Base-by-base conservation (phyloP, 2,797 vertebrate genomes). In the Lerista edwardsae region DNA sequence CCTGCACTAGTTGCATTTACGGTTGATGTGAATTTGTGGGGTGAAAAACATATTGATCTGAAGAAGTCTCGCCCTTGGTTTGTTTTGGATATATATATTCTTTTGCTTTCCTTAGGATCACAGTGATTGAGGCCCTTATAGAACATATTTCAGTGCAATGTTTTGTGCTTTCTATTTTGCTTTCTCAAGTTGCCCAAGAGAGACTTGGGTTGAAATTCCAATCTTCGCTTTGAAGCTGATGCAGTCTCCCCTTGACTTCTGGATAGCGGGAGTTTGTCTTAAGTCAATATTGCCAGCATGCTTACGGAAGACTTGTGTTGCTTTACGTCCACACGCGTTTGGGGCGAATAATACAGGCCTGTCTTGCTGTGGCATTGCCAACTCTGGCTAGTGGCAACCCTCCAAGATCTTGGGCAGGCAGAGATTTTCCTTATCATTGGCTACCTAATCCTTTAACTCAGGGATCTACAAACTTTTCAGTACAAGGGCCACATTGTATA, bases 1-100 rank as follows among this genome's bases (percentile, higher is more conserved):
- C 62, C 14, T 41, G 57, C 51, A 25, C 17, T 14, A n/a, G 47
- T 71, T 47, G 39, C 14, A 67, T 15, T 7, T 73, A 44, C 25
- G 74, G 47, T 25, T 67, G 31, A 65, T 77, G 31, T 72, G 51
- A 51, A 47, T 84, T 21, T 47, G n/a, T 57, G 55, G 25, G 65
- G 23, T 44, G 47, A 47, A 67, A 65, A 51, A 27, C n/a, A 71
- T 72, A 88, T 81, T 69, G 82, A 65, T 82, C 41, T 19, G 78
- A 67, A 81, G 44, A 36, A 73, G 23, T 81, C 8, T 14, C 41
- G 39, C 14, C 44, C 11, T n/a, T n/a, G n/a, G n/a, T n/a, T n/a
- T n/a, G n/a, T n/a, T n/a, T n/a, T n/a, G n/a, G n/a, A n/a, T n/a
- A n/a, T n/a, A n/a, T n/a, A n/a, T n/a, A n/a, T n/a, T 29, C 12